These are phyloP conservation scores for Machimus atricapillus DNA, from an alignment of 2,888 invertebrate species.

Conservation along the genomic window DNA sequence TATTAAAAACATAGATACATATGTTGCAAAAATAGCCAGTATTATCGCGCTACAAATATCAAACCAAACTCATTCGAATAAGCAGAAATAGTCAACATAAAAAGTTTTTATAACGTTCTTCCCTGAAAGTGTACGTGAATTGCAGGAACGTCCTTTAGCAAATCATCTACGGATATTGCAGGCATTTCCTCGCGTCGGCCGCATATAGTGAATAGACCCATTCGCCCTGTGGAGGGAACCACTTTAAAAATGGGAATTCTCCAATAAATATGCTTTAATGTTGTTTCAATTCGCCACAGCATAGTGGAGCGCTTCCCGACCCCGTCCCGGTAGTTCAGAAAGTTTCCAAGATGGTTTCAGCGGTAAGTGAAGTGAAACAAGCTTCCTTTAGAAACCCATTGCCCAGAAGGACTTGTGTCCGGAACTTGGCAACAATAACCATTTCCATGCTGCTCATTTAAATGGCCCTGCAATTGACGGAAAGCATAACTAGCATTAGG, in stretches of 20 bases:
- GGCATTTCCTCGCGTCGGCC: not conserved
- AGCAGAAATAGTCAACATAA: not conserved
- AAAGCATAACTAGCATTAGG: not conserved
- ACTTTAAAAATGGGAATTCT: not conserved
- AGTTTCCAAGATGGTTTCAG: not conserved
- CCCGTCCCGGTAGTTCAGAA: not conserved
- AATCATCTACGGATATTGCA: not conserved
- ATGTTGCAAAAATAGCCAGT: not conserved
- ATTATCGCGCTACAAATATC: not conserved
- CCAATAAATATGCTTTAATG: not conserved
- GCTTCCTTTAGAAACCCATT: not conserved
- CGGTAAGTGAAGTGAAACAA: not conserved
- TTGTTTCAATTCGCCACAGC: not conserved
- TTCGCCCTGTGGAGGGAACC: not conserved
- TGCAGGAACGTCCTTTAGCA: not conserved
- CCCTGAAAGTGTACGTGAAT: not conserved
- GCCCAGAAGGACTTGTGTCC: not conserved
- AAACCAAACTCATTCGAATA: not conserved
- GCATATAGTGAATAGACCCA: not conserved
- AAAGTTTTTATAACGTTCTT: not conserved
- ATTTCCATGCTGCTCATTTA: not conserved
- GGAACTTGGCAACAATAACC: not conserved
- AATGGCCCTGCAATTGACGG: not conserved
- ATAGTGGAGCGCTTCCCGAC: not conserved
- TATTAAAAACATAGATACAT: not conserved